Percentiles rank a stretch among this genome's conserved stretches.
These are phyloP conservation scores for Aldrovandia affinis DNA, from an alignment of 2,797 vertebrate genomes.

Conservation along the genomic window DNA sequence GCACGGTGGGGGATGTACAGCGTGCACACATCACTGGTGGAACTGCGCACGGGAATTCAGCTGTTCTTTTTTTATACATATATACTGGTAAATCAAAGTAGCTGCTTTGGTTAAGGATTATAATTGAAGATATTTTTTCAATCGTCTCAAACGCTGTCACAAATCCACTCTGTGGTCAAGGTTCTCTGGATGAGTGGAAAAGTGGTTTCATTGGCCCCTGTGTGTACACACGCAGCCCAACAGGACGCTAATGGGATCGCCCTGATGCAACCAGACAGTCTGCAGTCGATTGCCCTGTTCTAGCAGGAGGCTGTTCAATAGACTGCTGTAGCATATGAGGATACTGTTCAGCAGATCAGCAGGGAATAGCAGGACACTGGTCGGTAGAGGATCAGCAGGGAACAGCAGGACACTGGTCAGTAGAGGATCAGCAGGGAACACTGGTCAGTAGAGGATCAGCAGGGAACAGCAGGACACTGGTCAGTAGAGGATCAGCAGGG, in stretches of 20 bases:
- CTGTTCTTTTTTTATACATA: not conserved
- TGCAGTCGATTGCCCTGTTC: not conserved
- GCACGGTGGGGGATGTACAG: constrained; percentile 3
- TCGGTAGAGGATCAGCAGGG: not conserved
- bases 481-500: not conserved
- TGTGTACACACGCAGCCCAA: not conserved
- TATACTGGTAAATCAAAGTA: not conserved
- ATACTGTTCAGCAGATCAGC: not conserved
- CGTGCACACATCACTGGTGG: not conserved
- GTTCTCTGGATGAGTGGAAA: not conserved
- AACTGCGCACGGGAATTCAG: not conserved
- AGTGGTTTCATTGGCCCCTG: not conserved
- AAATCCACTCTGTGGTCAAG: not conserved
- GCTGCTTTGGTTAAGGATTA: not conserved
- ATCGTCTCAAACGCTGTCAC: not conserved
- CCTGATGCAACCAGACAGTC: not conserved
- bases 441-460: not conserved
- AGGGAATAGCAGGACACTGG: not conserved
- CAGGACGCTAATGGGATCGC: not conserved
- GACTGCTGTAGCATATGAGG: not conserved
- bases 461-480: not conserved
- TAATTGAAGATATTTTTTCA: not conserved
- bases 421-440: not conserved
- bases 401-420: not conserved
- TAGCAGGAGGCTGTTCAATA: not conserved